Evolutionary conservation across 1,140 invertebrate genomes (phyloP).

Genomic region (Diorhabda carinulata): DNA sequence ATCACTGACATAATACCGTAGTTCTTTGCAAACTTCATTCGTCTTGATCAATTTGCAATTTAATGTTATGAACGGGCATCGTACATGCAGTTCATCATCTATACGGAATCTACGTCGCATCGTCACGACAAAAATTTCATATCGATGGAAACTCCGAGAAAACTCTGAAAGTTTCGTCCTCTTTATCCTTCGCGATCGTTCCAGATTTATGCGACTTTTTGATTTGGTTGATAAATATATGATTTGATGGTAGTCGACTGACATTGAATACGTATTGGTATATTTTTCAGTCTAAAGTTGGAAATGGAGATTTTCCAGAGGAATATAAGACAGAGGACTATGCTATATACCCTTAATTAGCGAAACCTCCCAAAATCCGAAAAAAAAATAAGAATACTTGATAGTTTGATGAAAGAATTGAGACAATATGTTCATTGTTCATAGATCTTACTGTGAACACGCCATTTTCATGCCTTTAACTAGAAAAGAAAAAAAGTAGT

Average conservation of each 20-base stretch:
- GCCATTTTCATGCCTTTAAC: too few species aligned
- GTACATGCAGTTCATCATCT: conserved; percentile 11
- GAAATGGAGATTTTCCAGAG: too few species aligned
- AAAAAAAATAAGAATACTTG: too few species aligned
- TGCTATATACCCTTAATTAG: too few species aligned
- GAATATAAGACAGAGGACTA: too few species aligned
- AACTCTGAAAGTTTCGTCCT: neutral
- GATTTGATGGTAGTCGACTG: neutral
- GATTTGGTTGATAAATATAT: conserved; percentile 9
- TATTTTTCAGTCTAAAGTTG: neutral
- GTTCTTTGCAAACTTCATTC: conserved; percentile 14
- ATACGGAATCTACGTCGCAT: neutral
- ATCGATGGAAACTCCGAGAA: neutral
- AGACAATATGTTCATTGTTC: too few species aligned
- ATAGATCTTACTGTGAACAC: too few species aligned
- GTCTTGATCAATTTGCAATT: conserved; percentile 14
- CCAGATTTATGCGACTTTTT: conserved; percentile 8
- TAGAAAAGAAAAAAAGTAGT: too few species aligned
- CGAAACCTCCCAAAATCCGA: too few species aligned
- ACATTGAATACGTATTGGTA: neutral
- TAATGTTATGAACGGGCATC: neutral
- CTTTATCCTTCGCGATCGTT: neutral
- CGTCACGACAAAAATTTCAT: conserved; percentile 2
- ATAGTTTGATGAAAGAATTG: too few species aligned
- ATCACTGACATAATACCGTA: conserved; percentile 4